A percentile compares a stretch with the other conserved stretches of the same genome.
phyloP scores from a whole-genome alignment of 2,113 vertebrate species.

The Hippocampus mohnikei region DNA sequence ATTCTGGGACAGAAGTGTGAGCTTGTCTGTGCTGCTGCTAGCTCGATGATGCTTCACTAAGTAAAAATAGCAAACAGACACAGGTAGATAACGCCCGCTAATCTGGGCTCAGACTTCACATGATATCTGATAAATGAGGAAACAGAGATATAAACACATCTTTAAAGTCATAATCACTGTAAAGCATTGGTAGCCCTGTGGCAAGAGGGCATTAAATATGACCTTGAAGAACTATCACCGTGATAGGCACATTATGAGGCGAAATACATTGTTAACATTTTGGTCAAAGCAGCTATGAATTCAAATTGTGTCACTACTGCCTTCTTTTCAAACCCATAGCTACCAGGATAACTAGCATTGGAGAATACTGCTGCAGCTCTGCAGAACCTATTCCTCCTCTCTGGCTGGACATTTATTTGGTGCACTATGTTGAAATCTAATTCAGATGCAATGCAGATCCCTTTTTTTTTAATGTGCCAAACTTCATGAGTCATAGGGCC shows the following conservation, averaged over 20 bases:
- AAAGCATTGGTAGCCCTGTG: slow-evolving; percentile 27
- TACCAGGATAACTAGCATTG: slow-evolving; percentile 17
- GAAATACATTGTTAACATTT: slow-evolving; percentile 38
- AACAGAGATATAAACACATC: slow-evolving; percentile 14
- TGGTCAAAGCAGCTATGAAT: slow-evolving; percentile 40
- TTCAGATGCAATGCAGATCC: slow-evolving; percentile 13
- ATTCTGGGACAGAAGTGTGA: slow-evolving; percentile 54
- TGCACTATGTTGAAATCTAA: not conserved
- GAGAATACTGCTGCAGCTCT: slow-evolving; percentile 6
- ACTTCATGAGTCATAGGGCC: slow-evolving; percentile 54
- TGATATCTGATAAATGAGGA: slow-evolving; percentile 21
- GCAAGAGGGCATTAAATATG: slow-evolving; percentile 52
- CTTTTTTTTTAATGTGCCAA: slow-evolving; percentile 37
- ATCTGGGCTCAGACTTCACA: slow-evolving; percentile 25
- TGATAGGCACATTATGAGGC: slow-evolving; percentile 28
- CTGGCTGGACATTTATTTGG: slow-evolving; percentile 18
- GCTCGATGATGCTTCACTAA: slow-evolving; percentile 59
- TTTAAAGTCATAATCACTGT: slow-evolving; percentile 25
- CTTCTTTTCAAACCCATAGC: slow-evolving; percentile 25
- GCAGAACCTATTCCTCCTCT: slow-evolving; percentile 10
- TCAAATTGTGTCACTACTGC: slow-evolving; percentile 21
- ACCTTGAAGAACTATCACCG: slow-evolving; percentile 67
- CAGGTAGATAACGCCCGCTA: slow-evolving; percentile 45
- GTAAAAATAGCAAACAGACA: slow-evolving; percentile 48
- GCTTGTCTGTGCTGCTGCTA: slow-evolving; percentile 23